Evolutionary conservation across 2,113 vertebrate genomes (phyloP).

Genomic region (Prunella fulvescens): DNA sequence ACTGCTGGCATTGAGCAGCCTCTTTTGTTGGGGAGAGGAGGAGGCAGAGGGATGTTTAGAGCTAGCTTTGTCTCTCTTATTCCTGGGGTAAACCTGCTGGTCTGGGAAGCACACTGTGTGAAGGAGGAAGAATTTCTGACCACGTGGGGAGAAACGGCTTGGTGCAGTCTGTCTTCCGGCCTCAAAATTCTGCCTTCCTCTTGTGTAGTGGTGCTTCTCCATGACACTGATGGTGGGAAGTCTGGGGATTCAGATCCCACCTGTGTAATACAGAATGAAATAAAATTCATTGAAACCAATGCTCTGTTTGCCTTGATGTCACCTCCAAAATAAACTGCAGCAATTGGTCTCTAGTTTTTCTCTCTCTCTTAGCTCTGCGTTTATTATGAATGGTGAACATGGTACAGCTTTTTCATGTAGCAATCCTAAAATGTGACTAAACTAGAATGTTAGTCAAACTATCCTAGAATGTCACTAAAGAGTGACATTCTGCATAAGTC

Average conservation of each 20-base stretch:
- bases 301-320: not conserved
- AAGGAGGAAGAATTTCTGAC: constrained; percentile 52
- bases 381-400: not conserved
- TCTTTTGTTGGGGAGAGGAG: constrained; percentile 24
- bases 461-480: not conserved
- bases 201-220: constrained; percentile 22
- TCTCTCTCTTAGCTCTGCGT: not conserved
- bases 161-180: constrained; percentile 9
- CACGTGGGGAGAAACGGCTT: not conserved
- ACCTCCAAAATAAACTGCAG: not conserved
- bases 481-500: not conserved
- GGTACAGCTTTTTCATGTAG: not conserved
- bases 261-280: constrained; percentile 59
- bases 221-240: constrained; percentile 32
- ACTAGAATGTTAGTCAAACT: too few species aligned
- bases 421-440: too few species aligned
- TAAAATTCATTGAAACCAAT: constrained; percentile 47
- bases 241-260: constrained; percentile 39
- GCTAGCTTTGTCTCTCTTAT: constrained; percentile 29
- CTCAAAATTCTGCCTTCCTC: constrained; percentile 39
- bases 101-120: not conserved
- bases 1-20: constrained; percentile 18
- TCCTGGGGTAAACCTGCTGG: constrained; percentile 28
- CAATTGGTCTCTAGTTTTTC: not conserved
- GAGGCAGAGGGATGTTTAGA: constrained; percentile 24